Base-by-base conservation (phyloP, 2,888 invertebrate genomes). In the Miltochrista miniata region DNA sequence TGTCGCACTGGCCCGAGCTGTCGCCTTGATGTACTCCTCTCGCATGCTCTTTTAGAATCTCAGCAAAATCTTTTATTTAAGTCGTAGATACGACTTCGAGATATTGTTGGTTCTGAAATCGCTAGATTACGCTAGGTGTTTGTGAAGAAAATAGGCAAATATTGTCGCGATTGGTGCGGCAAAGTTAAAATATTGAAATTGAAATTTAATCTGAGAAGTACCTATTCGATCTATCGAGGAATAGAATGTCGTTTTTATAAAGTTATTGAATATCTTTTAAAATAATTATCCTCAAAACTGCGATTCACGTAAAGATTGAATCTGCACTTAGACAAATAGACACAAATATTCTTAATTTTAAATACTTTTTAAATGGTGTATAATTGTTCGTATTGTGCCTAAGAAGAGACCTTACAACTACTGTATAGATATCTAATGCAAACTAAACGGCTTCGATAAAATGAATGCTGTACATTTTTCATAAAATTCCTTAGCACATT, bases 401-500 rank as follows among this genome's bases (percentile, higher is more conserved):
- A 24, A 24, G 5, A 24, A 24, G 2, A 4, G 5, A 24, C 18
- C 2, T 24, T 24, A 4, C 18, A 24, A 24, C 3, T 24, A 24
- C 18, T 24, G 18, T 24, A 2, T 24, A 24, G 18, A 24, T 24
- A 24, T 24, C 5, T 24, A 24, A 24, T 24, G 18, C 18, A 24
- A 24, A 24, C 18, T 24, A 24, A 24, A 4, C 18, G 14, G 18
- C n/a, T 15, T 11, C n/a, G n/a, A 8, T 12, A 4, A 43, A 43
- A 9, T 18, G 18, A 34, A 43, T 11, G 33, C 9, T 0, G 15
- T 15, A 57, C 52, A 59, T 59, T 48, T 48, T 29, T 12, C 41
- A 48, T 65, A 54, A 68, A 62, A 54, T 67, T 64, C 63, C 64
- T 73, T 68, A 68, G 67, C 68, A 68, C 70, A 65, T 64, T 55